These are phyloP conservation scores for Phrynosoma platyrhinos DNA, from an alignment of 2,113 vertebrate species.

Conservation along the genomic window DNA sequence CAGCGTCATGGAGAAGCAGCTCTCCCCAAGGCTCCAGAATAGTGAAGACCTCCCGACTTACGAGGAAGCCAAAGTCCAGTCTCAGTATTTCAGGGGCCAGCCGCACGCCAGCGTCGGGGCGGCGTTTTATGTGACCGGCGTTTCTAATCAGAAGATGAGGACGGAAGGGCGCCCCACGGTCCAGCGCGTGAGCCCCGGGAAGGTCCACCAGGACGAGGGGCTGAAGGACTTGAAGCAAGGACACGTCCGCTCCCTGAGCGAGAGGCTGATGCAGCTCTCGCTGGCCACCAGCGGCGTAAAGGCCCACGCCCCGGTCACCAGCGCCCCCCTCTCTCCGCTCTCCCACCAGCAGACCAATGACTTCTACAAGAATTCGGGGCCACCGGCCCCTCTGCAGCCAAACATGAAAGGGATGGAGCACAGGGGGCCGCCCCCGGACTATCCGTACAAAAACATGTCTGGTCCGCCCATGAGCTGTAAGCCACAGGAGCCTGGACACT, in stretches of 20 bases:
- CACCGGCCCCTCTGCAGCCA: slow-evolving; percentile 74
- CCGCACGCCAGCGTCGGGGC: slow-evolving; percentile 86
- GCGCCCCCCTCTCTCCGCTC: slow-evolving; percentile 84
- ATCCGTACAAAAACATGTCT: slow-evolving; percentile 90
- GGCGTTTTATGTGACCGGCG: slow-evolving; percentile 93
- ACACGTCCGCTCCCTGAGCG: slow-evolving; percentile 96
- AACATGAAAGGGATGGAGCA: slow-evolving; percentile 83
- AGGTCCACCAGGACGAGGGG: slow-evolving; percentile 96
- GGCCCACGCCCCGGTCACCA: slow-evolving; percentile 92
- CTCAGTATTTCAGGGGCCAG: slow-evolving; percentile 95
- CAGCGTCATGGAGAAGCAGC: slow-evolving; percentile 91
- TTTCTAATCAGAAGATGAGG: slow-evolving; percentile 91
- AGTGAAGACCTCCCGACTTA: slow-evolving; percentile 95
- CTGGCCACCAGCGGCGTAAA: slow-evolving; percentile 96
- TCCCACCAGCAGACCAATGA: slow-evolving; percentile 84
- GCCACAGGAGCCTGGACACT: slow-evolving; percentile 86
- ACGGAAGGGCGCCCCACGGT: slow-evolving; percentile 92
- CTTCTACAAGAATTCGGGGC: slow-evolving; percentile 80
- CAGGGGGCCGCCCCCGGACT: slow-evolving; percentile 95
- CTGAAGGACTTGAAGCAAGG: slow-evolving; percentile 98
- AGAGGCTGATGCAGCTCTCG: slow-evolving; percentile 97
- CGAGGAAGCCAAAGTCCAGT: slow-evolving; percentile 98
- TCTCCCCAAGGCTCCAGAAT: slow-evolving; percentile 84
- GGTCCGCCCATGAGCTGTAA: slow-evolving; percentile 85
- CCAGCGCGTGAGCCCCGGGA: slow-evolving; percentile 88